Evolutionary conservation across 2,113 vertebrate genomes (phyloP).

Genomic region (Eulemur macaco): DNA sequence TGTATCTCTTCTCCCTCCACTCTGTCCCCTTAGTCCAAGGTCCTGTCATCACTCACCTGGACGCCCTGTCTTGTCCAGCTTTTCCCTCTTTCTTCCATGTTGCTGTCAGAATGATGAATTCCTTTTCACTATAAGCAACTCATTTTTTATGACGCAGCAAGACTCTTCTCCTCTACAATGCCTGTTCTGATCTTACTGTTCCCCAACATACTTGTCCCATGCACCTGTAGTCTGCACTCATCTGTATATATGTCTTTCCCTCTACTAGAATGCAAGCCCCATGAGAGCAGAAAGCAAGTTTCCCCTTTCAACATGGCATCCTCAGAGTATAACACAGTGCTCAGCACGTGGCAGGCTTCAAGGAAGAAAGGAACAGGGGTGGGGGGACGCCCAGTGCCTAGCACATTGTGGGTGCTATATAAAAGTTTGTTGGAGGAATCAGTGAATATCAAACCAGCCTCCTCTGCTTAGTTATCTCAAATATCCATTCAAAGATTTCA

Average conservation of each 20-base stretch:
- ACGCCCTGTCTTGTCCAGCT: neutral
- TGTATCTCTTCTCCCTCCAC: neutral
- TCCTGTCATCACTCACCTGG: neutral
- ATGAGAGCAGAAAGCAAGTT: neutral
- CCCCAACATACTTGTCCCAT: neutral
- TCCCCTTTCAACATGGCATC: neutral
- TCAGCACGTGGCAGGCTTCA: accelerated
- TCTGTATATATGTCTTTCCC: neutral
- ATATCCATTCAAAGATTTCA: neutral
- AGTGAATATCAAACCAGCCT: neutral
- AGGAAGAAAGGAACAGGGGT: neutral
- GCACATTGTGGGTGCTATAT: too few relatives aligned
- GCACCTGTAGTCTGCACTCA: neutral
- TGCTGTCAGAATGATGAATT: neutral
- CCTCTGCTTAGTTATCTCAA: neutral
- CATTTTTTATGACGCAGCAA: neutral
- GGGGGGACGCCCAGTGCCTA: too few relatives aligned
- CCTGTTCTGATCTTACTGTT: neutral
- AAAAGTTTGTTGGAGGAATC: neutral
- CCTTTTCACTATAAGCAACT: neutral
- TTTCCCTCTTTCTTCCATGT: neutral
- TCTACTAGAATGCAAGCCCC: neutral
- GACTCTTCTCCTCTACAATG: neutral
- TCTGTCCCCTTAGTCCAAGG: too few relatives aligned
- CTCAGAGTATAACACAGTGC: neutral